Base-by-base conservation (phyloP, 2,888 invertebrate species). In the Tiphia femorata region DNA sequence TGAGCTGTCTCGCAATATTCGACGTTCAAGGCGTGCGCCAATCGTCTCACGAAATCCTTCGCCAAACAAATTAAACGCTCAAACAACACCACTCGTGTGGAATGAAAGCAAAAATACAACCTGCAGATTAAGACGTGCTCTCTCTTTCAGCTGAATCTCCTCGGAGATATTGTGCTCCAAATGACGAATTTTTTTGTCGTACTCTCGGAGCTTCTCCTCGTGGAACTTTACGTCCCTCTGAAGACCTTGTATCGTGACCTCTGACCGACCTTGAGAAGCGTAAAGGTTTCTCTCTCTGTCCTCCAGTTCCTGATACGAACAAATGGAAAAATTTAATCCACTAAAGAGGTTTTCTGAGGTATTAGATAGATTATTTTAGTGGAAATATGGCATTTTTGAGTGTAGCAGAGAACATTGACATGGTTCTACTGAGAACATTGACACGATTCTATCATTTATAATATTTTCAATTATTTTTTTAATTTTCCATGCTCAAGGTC, bases 141-240 rank as follows among this genome's bases (percentile, higher is more conserved):
- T 88, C 68, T 93, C 92, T 76, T 92, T 92, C 75, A 91, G 89
- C 62, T 91, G 89, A 74, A 92, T 91, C 79, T 93, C 93, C 60
- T 88, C 88, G 58, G 88, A 87, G 52, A 92, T 87, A 62, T 90
- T 92, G 44, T 91, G 79, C 81, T 94, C 94, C 30, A 93, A 84
- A 57, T 89, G 88, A 38, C 92, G 87, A 40, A 92, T 84, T 79
- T 92, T 92, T 73, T 90, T 89, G 72, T 93, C 90, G 47, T 92
- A 84, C 65, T 94, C 94, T 70, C 92, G 91, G 35, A 89, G 87
- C 77, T 91, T 90, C 46, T 94, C 94, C 76, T 93, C 93, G 68
- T 90, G 88, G 67, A 87, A 87, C 19, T 90, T 88, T 62, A 89
- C 88, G 72, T 92, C 94, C 58, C 93, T 87, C 70, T 93, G 92